Conservation (phyloP, 2,888 invertebrate species). For the Drosophila villosipedis region DNA sequence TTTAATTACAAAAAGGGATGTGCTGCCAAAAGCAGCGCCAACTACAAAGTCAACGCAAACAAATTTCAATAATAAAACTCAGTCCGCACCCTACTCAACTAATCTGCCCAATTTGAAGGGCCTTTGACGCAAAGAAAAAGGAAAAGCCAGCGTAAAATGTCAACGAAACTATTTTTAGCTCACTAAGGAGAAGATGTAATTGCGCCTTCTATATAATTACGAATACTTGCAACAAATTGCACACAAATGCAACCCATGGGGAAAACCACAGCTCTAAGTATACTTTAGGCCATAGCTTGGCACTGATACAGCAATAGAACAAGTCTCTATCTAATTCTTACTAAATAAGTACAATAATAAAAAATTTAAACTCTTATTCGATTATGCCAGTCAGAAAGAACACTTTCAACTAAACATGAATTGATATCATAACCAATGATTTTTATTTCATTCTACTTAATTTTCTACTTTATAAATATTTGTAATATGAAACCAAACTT, state of each 20-base stretch:
- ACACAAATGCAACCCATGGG: slow-evolving; percentile 1
- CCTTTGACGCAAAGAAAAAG: slow-evolving; percentile 37
- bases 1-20: slow-evolving; percentile 73
- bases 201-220: slow-evolving; percentile 55
- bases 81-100: slow-evolving; percentile 11
- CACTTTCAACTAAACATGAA: neutral
- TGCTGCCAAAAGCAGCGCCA: slow-evolving; percentile 37
- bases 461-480: neutral
- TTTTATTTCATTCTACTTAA: neutral
- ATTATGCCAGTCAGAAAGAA: neutral
- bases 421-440: neutral
- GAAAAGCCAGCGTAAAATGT: slow-evolving; percentile 31
- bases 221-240: slow-evolving; percentile 16
- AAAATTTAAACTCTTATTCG: neutral
- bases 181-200: slow-evolving; percentile 38
- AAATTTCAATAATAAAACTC: slow-evolving; percentile 75
- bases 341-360: neutral
- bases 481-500: neutral
- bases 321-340: too few species aligned
- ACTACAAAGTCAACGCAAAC: slow-evolving; percentile 63
- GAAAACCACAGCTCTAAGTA: neutral
- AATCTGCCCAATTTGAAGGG: slow-evolving; percentile 28
- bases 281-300: neutral
- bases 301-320: neutral
- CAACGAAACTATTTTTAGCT: slow-evolving; percentile 39